Percentiles rank a stretch among this genome's conserved stretches.
Conservation (phyloP, 2,113 vertebrate species). For the Ceuthmochares aereus region DNA sequence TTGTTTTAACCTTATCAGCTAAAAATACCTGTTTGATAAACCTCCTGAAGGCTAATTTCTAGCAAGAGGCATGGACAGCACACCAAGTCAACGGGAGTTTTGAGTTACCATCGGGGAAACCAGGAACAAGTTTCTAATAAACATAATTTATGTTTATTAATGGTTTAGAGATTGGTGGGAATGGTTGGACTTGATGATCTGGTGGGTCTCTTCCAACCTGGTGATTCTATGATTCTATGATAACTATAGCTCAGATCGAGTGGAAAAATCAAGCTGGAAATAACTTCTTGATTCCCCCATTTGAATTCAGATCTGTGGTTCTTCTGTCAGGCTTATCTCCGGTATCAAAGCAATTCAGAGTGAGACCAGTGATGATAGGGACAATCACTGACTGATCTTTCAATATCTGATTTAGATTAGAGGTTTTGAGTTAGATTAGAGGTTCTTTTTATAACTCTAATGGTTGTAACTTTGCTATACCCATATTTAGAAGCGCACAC, state of each 20-base stretch:
- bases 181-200: too few relatives aligned
- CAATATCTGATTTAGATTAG: slow-evolving; percentile 37
- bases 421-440: slow-evolving; percentile 33
- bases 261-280: neutral
- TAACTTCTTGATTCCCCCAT: neutral
- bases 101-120: neutral
- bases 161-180: too few relatives aligned
- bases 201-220: too few relatives aligned
- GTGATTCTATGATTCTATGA: too few relatives aligned
- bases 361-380: neutral
- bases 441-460: neutral
- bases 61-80: neutral
- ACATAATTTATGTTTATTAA: too few relatives aligned
- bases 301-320: slow-evolving; percentile 9
- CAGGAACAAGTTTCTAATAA: neutral
- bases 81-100: neutral
- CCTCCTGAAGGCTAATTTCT: neutral
- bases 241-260: neutral
- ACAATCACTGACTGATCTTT: slow-evolving; percentile 40
- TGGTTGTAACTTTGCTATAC: neutral
- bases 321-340: neutral
- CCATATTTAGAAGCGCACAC: neutral
- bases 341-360: neutral
- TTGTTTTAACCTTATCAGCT: neutral
- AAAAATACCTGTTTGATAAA: neutral